These are phyloP conservation scores for Lutjanus campechanus DNA, from an alignment of 2,797 vertebrate species.

Conservation along the genomic window DNA sequence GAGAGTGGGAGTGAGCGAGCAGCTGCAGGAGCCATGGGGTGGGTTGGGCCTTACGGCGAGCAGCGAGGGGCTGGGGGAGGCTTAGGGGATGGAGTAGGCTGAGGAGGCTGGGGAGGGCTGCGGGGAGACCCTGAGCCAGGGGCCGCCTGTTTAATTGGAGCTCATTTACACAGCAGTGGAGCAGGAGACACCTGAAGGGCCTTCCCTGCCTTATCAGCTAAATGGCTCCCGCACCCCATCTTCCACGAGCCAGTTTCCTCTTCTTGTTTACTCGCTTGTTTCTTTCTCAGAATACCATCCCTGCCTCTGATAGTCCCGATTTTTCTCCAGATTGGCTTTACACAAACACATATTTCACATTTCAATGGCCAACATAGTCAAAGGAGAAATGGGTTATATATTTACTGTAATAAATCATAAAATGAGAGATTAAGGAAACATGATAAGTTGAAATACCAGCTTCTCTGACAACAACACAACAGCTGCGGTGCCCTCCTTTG, in stretches of 20 bases:
- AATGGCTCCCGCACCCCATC: conserved; percentile 68
- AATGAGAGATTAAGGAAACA: too few relatives aligned
- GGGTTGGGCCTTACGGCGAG: conserved; percentile 82
- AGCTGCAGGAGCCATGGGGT: conserved; percentile 85
- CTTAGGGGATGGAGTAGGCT: conserved; percentile 66
- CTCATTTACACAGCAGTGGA: conserved; percentile 87
- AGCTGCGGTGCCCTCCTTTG: too few relatives aligned
- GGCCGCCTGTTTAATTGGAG: conserved; percentile 87
- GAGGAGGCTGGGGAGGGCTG: conserved; percentile 72
- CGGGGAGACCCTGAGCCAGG: conserved; percentile 79
- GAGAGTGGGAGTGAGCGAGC: conserved; percentile 80
- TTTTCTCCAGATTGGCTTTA: neutral
- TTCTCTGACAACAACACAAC: too few relatives aligned
- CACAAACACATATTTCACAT: neutral
- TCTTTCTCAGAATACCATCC: conserved; percentile 30
- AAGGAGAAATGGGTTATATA: too few relatives aligned
- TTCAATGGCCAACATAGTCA: neutral
- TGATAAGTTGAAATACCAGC: too few relatives aligned
- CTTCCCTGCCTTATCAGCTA: conserved; percentile 83
- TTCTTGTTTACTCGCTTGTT: conserved; percentile 56
- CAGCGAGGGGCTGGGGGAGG: conserved; percentile 77
- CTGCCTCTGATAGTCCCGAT: neutral
- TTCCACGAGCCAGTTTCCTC: conserved; percentile 55
- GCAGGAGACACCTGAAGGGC: conserved; percentile 85
- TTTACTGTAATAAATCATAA: too few relatives aligned